Percentiles rank a stretch among this genome's conserved stretches.
Evolutionary conservation across 2,113 vertebrate species (phyloP).

Genomic region (Poecile atricapillus): DNA sequence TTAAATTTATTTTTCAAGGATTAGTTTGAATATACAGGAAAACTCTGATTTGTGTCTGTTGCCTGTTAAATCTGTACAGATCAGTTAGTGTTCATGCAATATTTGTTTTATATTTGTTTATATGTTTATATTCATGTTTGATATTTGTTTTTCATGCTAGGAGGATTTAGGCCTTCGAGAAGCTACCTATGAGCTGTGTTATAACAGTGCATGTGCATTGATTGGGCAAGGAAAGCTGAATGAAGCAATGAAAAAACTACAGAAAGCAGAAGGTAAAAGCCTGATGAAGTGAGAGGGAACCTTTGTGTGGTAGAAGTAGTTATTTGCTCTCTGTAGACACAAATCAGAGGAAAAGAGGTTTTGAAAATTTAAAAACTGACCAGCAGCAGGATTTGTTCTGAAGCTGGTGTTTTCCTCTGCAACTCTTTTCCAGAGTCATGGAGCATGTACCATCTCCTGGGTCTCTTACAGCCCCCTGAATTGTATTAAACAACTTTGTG

Average conservation of each 20-base stretch:
- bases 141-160: conserved; percentile 55
- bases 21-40: not conserved
- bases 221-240: conserved; percentile 88
- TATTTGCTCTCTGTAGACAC: not conserved
- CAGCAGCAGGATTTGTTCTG: not conserved
- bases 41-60: not conserved
- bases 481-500: not conserved
- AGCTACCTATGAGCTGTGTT: conserved; percentile 92
- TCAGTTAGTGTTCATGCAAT: not conserved
- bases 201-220: conserved; percentile 89
- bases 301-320: not conserved
- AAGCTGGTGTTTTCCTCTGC: not conserved
- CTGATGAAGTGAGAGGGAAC: not conserved
- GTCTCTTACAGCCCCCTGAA: not conserved
- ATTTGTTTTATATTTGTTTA: too few species aligned
- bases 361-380: not conserved
- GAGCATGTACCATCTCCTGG: not conserved
- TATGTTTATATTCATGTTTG: not conserved
- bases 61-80: not conserved
- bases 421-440: not conserved
- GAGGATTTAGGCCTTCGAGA: conserved; percentile 91
- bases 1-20: not conserved
- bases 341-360: not conserved
- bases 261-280: conserved; percentile 87
- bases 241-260: conserved; percentile 87